Base-by-base conservation (phyloP, 2,797 vertebrate genomes). In the Loriculus beryllinus region DNA sequence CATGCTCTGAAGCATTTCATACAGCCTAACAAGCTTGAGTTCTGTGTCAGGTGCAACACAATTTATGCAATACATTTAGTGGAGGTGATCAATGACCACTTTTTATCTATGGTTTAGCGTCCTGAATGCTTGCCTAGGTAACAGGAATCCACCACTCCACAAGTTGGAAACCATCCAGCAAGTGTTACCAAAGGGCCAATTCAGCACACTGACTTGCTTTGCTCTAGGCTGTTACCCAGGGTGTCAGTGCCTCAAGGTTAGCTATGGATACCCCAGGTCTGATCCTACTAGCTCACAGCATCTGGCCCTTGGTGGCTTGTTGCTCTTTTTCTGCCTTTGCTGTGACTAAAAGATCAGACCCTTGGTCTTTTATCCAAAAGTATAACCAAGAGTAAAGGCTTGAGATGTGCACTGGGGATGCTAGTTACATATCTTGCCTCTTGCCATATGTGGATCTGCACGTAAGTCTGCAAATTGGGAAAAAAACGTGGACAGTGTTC, bases 261-360 rank as follows among this genome's bases (percentile, higher is more conserved):
- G 12, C 7, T 26, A 22, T 1, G 25, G 40, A 45, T 4, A 29
- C 4, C 31, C 25, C 3, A 3, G 37, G 18, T 0, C 5, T 0
- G 0, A 2, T 25, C 8, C 1, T 1, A 8, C 23, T 8, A 13
- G n/a, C 39, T 45, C 56, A 31, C 31, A n/a, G 43, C 7, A 83
- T 33, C 31, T 0, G 1, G 15, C n/a, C 52, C 6, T 8, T 2
- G 21, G 40, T 25, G 79, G 40, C 22, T 33, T n/a, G 19, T 2
- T 74, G 33, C 10, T n/a, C 10, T 35, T 67, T 86, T 31, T 0
- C 13, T 8, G 7, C 4, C 12, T 63, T 76, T 29, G 16, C 9
- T 43, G 14, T 8, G 67, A 67, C 18, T 60, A 9, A 29, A 81
- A 65, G 42, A 80, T 37, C 23, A 67, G 31, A 82, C 9, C 10